Evolutionary conservation across 2,113 vertebrate genomes (phyloP), one percentile per base, ranked within the genome.

Genomic region (Aleadryas rufinucha): DNA sequence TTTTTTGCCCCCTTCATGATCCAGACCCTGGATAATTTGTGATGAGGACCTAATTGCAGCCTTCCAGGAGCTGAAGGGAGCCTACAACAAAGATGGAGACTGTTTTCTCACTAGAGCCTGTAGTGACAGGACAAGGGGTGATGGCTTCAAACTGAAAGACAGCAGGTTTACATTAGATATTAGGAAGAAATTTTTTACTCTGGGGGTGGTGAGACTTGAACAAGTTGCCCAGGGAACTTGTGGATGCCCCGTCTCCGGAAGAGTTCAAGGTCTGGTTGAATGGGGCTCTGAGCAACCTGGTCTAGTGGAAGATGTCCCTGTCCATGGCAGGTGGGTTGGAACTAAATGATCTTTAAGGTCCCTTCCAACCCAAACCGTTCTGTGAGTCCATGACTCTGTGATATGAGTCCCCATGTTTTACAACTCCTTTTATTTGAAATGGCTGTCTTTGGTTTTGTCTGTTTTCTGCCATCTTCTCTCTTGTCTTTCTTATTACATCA

Each of bases 261-360:
- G n/a, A n/a, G 21, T 53, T 75, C 24, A 35, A 53, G 39, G 33
- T 27, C 15, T 0, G 0, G 18, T 39, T 82, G 54, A 9, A 21
- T 68, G 70, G 20, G 10, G 9, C 21, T 35, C 49, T 83, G 61
- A 89, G 47, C 30, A 35, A 8, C 26, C 9, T 41, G 24, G 8
- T 68, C 6, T 18, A 35, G 30, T 31, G 14, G 16, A 16, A 45
- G 39, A 8, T 66, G 13, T 52, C 28, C 33, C 16, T 74, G 31
- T 10, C 52, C 37, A 11, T 28, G 14, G 33, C 68, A 45, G 9
- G 6, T 6, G 2, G 5, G 10, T 47, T 7, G 70, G 21, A 39
- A 35, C 20, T 7, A 24, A 11, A 15, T 53, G 28, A 26, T 60
- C 31, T 45, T 52, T 18, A 39, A 35, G 13, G 11, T 60, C 30